A percentile compares a stretch with the other conserved stretches of the same genome.
Conservation (phyloP, 2,888 invertebrate genomes). For the Phania funesta region DNA sequence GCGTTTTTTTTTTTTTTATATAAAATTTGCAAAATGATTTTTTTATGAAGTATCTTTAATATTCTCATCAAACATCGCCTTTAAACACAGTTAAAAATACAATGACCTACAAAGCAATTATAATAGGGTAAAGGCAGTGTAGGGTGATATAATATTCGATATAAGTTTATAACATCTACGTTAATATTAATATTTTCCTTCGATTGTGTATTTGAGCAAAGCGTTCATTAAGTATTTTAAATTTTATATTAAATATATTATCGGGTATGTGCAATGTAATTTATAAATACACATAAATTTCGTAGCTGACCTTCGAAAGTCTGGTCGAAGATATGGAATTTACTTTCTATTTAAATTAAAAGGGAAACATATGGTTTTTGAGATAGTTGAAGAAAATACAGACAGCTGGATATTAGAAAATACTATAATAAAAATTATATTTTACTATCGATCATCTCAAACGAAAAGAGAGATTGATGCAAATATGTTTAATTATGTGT, state of each 20-base stretch:
- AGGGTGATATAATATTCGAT: not conserved
- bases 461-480: not conserved
- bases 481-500: not conserved
- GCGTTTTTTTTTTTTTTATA: too few species aligned
- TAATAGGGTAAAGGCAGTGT: too few species aligned
- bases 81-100: too few species aligned
- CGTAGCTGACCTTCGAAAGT: constrained; percentile 58
- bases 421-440: not conserved
- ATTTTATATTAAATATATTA: not conserved
- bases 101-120: too few species aligned
- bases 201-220: constrained; percentile 26
- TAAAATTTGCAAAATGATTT: too few species aligned
- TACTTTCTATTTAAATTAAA: constrained; percentile 33
- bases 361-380: constrained; percentile 6
- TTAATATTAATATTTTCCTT: not conserved
- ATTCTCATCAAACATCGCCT: too few species aligned
- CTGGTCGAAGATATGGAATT: constrained; percentile 40
- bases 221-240: constrained; percentile 27
- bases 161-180: not conserved
- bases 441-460: not conserved
- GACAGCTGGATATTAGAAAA: too few species aligned
- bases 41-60: too few species aligned
- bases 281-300: constrained; percentile 2
- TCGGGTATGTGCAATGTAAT: not conserved
- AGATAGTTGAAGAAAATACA: not conserved